Evolutionary conservation across 2,888 invertebrate genomes (phyloP).

Genomic region (Acanthopleura granulata): DNA sequence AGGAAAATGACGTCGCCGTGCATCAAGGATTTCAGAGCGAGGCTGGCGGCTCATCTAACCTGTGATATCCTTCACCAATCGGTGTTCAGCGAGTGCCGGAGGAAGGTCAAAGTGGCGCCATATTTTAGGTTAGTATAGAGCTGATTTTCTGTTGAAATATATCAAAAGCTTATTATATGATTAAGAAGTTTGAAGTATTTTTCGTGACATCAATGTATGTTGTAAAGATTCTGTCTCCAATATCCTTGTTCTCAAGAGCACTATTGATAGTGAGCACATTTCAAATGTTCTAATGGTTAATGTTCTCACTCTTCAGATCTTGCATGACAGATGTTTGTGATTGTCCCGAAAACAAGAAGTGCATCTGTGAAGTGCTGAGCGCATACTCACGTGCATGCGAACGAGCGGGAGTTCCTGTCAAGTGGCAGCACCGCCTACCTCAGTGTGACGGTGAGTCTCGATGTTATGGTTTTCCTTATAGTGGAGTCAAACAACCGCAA

Average conservation of each 20-base stretch:
- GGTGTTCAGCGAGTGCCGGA: constrained; percentile 83
- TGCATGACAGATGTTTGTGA: constrained; percentile 91
- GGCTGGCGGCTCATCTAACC: constrained; percentile 58
- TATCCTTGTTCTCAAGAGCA: no score
- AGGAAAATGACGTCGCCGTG: constrained; percentile 45
- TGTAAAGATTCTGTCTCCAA: no score
- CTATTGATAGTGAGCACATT: no score
- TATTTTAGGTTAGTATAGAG: constrained; percentile 78
- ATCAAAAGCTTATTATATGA: no score
- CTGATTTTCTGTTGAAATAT: no score
- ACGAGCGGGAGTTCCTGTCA: constrained; percentile 77
- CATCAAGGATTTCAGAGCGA: constrained; percentile 39
- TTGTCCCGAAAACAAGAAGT: constrained; percentile 80
- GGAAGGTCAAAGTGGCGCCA: constrained; percentile 82
- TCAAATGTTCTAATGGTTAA: background rate
- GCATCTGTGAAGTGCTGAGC: constrained; percentile 90
- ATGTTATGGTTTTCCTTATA: background rate
- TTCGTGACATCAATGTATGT: no score
- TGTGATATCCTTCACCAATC: constrained; percentile 74
- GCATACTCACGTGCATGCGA: constrained; percentile 91
- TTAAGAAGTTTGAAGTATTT: no score
- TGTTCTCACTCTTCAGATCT: constrained; percentile 72
- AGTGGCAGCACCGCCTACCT: constrained; percentile 31
- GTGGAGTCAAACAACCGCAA: no score
- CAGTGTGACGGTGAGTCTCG: constrained; percentile 38